Conservation (phyloP, 1,140 invertebrate genomes). For the Saxidomus purpurata region DNA sequence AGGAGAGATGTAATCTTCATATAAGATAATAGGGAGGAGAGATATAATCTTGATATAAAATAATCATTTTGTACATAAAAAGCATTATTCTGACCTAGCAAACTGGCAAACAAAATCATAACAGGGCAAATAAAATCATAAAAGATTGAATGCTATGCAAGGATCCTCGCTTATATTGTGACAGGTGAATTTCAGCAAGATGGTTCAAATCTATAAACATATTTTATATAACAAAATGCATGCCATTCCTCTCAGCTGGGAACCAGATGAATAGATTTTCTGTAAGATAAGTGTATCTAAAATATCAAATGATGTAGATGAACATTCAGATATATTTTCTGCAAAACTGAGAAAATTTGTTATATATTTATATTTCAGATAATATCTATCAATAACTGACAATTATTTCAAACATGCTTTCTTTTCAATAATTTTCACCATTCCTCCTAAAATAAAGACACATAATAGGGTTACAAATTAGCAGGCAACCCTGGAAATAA, state of each 20-base stretch:
- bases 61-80: too few species aligned
- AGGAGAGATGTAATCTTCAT: too few species aligned
- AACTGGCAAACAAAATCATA: too few species aligned
- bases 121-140: too few species aligned
- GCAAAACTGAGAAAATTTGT: slow-evolving; percentile 2
- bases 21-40: too few species aligned
- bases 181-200: not conserved
- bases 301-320: not conserved
- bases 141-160: too few species aligned
- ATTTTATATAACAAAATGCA: not conserved
- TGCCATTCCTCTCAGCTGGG: not conserved
- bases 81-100: too few species aligned
- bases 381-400: not conserved
- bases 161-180: not conserved
- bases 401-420: not conserved
- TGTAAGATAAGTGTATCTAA: not conserved
- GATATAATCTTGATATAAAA: too few species aligned
- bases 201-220: not conserved
- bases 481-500: not conserved
- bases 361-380: not conserved
- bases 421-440: not conserved
- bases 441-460: not conserved
- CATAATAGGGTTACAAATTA: not conserved
- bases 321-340: not conserved
- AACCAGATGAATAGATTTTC: not conserved